Conservation (phyloP, 2,888 invertebrate genomes). For the Apodemia mormo region DNA sequence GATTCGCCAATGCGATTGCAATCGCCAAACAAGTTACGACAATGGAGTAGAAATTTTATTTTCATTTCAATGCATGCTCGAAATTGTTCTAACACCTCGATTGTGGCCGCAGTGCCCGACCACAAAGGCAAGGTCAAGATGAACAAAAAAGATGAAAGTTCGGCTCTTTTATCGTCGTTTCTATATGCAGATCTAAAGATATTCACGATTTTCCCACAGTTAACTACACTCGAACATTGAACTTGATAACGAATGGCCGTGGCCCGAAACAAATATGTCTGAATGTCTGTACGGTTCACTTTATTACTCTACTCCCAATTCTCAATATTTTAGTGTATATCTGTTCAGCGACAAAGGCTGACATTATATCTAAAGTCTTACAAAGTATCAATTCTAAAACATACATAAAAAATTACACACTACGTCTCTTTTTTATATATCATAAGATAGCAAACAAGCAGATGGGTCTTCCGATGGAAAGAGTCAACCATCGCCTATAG, state of each 20-base stretch:
- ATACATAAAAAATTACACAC: too few relatives aligned
- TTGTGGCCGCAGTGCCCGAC: slow-evolving; percentile 27
- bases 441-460: too few relatives aligned
- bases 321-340: too few relatives aligned
- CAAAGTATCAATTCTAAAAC: too few relatives aligned
- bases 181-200: slow-evolving; percentile 51
- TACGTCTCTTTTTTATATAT: too few relatives aligned
- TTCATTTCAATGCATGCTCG: neutral
- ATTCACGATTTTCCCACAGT: slow-evolving; percentile 56
- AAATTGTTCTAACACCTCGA: slow-evolving; percentile 12
- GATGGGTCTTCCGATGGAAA: too few relatives aligned
- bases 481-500: too few relatives aligned
- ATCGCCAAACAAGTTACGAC: slow-evolving; percentile 3
- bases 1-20: neutral
- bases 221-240: slow-evolving; percentile 34
- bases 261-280: neutral
- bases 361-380: too few relatives aligned
- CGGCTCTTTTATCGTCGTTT: slow-evolving; percentile 42
- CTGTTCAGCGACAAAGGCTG: too few relatives aligned
- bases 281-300: too few relatives aligned
- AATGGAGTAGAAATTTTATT: slow-evolving; percentile 10
- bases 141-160: slow-evolving; percentile 50
- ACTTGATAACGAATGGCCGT: slow-evolving; percentile 21
- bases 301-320: too few relatives aligned
- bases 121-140: slow-evolving; percentile 36